These are phyloP conservation scores for Allolobophora icterica DNA, from an alignment of 2,888 invertebrate genomes.

Conservation along the genomic window DNA sequence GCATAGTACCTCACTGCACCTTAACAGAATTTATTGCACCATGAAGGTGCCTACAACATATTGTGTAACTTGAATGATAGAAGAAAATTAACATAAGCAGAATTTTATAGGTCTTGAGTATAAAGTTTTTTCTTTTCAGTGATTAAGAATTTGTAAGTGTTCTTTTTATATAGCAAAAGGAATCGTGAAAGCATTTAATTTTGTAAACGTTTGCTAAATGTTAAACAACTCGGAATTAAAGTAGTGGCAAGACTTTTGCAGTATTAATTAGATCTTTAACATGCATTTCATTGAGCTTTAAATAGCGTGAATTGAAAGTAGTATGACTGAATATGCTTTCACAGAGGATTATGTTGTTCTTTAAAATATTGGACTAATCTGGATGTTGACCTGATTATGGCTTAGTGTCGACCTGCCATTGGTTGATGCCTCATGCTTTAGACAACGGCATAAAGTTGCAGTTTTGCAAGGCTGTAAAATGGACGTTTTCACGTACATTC, in stretches of 20 bases:
- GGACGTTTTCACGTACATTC: no score
- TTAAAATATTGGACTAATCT: background rate
- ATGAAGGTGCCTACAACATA: background rate
- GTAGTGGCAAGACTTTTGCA: background rate
- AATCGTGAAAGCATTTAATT: background rate
- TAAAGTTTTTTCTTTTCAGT: background rate
- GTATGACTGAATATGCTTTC: background rate
- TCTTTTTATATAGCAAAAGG: background rate
- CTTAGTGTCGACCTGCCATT: no score
- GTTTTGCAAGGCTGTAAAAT: no score
- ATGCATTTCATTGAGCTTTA: background rate
- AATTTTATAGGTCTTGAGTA: background rate
- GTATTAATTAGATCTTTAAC: background rate
- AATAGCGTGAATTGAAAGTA: background rate
- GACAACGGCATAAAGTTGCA: no score
- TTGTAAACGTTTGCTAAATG: background rate
- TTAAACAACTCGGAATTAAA: background rate
- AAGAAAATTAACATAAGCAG: background rate
- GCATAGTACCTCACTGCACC: no score
- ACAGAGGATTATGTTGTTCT: background rate
- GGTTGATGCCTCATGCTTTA: no score
- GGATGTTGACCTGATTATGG: no score
- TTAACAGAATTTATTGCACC: background rate
- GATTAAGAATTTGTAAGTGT: background rate
- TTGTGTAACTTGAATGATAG: background rate